Base-by-base conservation (phyloP, 2,888 invertebrate species). In the Lumbricus terrestris region DNA sequence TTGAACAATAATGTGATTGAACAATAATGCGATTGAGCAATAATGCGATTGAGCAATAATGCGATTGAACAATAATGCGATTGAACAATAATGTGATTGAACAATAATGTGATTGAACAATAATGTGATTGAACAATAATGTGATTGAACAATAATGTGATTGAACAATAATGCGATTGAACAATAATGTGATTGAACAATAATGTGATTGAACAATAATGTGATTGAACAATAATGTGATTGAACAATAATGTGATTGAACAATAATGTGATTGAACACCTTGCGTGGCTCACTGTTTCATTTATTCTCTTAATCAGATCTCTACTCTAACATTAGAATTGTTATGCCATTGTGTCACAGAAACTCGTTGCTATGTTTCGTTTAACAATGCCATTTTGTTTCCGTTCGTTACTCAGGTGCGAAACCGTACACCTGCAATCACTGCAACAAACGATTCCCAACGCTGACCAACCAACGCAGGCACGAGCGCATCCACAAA, bases 381-480 rank as follows among this genome's bases (percentile, higher is more conserved):
- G n/a, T 88, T 88, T 38, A 38, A 20, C 29, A 42, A 15, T 89
- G n/a, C n/a, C n/a, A n/a, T n/a, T n/a, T n/a, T n/a, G n/a, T n/a
- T n/a, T n/a, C n/a, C n/a, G 29, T n/a, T 90, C 54, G 18, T 88
- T 33, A 37, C 47, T 54, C 92, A 93, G 93, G 93, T 90, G 92
- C 92, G 34, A 93, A 93, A 42, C 92, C 93, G 0, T 93, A 91
- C 89, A 89, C 91, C 29, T 95, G 95, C 90, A 92, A 93, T 54
- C 93, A 93, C 90, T 95, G 95, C 92, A 93, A 93, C 29, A 95
- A 95, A 92, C 93, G 92, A 23, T 95, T 95, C 91, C 94, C 94
- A 33, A 94, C 94, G 5, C 92, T 93, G 47, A 94, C 94, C 15
- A 95, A 94, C 90, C 93, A 94, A 92, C 94, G 94, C 90, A 93